Base-by-base conservation (phyloP, 2,797 vertebrate genomes). In the Aldrovandia affinis region DNA sequence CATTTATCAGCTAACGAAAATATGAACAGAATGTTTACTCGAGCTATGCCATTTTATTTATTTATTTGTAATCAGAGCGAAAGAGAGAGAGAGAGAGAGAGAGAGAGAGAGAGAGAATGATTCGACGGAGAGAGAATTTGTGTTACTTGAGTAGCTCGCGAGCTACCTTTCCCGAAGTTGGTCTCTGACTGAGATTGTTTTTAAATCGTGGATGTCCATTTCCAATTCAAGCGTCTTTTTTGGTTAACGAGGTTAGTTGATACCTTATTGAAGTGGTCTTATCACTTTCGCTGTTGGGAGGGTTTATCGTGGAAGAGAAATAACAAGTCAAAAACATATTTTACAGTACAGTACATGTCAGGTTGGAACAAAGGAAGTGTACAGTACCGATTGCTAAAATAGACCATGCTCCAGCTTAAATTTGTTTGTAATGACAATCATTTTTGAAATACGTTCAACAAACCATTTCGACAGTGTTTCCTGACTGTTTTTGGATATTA, bases 201-300 rank as follows among this genome's bases (percentile, higher is more conserved):
- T 54, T 79, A 59, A 20, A 33, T 89, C 86, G 89, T 93, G 93
- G 91, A 95, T 96, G 95, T 95, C 94, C 91, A 91, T 94, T 88
- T 95, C 90, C 87, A 95, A 95, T 90, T 96, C 93, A 59, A 94
- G 94, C 92, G 92, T 94, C 90, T 94, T 96, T n/a, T 88, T 92
- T 96, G 89, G 93, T 96, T 36, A 95, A 95, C 83, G 93, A 96
- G 94, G 95, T 95, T 89, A 92, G 90, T 92, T 78, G 15, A 39
- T 79, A 81, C 63, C 86, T 90, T 73, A 0, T 52, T n/a, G 70
- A 28, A 61, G 61, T 61, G 81, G 22, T 44, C 44, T 82, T 77
- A 70, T 70, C 33, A 33, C 36, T 44, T 7, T 77, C 39, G 20
- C 8, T 33, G n/a, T 42, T 77, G 73, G 73, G 73, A 77, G 73